Base-by-base conservation (phyloP, 2,113 vertebrate genomes). In the Ramphastos sulfuratus region DNA sequence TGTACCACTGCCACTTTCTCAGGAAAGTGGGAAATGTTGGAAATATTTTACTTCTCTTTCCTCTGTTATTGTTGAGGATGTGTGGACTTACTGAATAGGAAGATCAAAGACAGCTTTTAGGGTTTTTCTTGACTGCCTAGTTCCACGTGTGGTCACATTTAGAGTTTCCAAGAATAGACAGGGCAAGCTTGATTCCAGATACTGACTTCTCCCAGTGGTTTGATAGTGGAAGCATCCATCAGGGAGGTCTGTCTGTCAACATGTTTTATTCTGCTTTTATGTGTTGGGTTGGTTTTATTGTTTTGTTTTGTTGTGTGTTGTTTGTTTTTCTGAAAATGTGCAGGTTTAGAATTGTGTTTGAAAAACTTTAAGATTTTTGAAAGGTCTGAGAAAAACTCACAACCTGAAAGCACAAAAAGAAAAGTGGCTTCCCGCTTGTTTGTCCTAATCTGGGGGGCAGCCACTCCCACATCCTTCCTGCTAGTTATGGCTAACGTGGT, bases 11-110 rank as follows among this genome's bases (percentile, higher is more conserved):
- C 72, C 55, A 71, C 67, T 92, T 89, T 94, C 75, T 0, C 0
- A 94, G 87, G 74, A 80, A 82, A 76, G 82, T 76, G 89, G 66
- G 75, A 85, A 88, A 77, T 50, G 27, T 11, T 88, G 89, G 86
- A 91, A 94, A 80, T 24, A 14, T 55, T 70, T 75, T 25, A 70
- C 59, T 95, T 92, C 81, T 84, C 33, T 76, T 79, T 92, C 15
- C n/a, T 73, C 15, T 69, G 25, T 42, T 25, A 0, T 48, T 82
- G 61, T 5, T 78, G 89, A 89, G 77, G 42, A 74, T 82, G 71
- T 72, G 39, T 85, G 31, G 63, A 30, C 24, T 79, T 79, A n/a
- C 0, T 73, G 71, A 95, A 50, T n/a, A 25, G 67, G 84, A 94
- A 89, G 73, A 93, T 72, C 54, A 58, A 78, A 89, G 54, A n/a